Base-by-base conservation (phyloP, 2,888 invertebrate genomes). In the Macrophya alboannulata region DNA sequence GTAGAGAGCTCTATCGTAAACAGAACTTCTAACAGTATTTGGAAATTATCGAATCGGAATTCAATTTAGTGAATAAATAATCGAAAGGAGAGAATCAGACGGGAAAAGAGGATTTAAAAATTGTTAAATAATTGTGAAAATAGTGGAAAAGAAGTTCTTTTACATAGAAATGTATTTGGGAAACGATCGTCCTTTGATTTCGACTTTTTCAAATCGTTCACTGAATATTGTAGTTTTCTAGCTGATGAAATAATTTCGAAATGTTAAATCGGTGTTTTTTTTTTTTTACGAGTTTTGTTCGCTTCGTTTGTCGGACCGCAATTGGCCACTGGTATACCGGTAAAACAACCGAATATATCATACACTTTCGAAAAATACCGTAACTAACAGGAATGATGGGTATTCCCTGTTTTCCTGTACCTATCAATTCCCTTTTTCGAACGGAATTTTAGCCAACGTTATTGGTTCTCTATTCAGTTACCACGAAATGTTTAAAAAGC, bases 401-500 rank as follows among this genome's bases (percentile, higher is more conserved):
- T 25, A 68, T 68, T 37, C 37, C 25, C 68, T 12, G 31, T 68
- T n/a, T 1, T 6, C 68, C 17, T 68, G 15, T 12, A 68, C 17
- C 17, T 17, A 37, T 37, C 37, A 37, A 37, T 37, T 12, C 68
- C 25, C 10, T 62, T 62, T 55, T 62, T 62, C 21, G 21, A 62
- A 68, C 37, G 25, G 37, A 37, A 68, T 37, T 68, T 10, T 17
- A 37, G 5, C 37, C 68, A 37, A 8, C 17, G 68, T 37, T 15
- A 68, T 68, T 17, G 68, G 25, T 25, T 37, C 37, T 68, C 37
- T 68, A 68, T 68, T 37, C 68, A 68, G 15, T 68, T 68, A 25
- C 15, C 31, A 17, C 1, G 31, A 0, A 15, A 37, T 68, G 68
- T 17, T 21, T 37, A 12, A 68, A 37, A 68, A 62, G 21, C 25